Conservation (phyloP, 2,113 vertebrate genomes). For the Fregetta grallaria region DNA sequence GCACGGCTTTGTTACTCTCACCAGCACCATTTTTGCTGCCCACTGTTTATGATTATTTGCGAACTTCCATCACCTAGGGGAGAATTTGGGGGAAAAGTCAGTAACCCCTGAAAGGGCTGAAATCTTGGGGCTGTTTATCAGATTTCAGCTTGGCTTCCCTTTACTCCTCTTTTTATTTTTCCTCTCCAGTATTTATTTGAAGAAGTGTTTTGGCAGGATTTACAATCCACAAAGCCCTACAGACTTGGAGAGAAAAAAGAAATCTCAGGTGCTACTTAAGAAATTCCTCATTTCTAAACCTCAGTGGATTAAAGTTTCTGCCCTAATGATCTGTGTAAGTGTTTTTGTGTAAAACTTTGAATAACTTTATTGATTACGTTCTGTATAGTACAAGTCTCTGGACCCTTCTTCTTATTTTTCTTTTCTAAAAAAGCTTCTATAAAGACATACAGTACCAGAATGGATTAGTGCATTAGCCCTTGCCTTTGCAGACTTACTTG, state of each 20-base stretch:
- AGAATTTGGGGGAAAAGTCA: not conserved
- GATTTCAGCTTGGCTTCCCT: not conserved
- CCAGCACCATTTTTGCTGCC: not conserved
- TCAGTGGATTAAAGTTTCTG: constrained; percentile 53
- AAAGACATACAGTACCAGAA: constrained; percentile 35
- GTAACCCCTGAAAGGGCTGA: not conserved
- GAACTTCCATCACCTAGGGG: not conserved
- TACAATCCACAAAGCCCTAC: constrained; percentile 7
- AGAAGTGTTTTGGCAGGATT: not conserved
- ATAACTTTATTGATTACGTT: constrained; percentile 57
- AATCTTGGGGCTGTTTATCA: not conserved
- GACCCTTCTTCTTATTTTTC: not conserved
- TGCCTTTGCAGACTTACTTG: constrained; percentile 39
- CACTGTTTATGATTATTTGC: not conserved
- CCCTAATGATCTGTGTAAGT: constrained; percentile 30
- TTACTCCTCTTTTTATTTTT: not conserved
- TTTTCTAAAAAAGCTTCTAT: not conserved
- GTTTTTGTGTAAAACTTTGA: constrained; percentile 55
- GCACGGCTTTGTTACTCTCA: not conserved
- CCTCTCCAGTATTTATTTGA: not conserved
- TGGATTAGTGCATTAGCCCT: constrained; percentile 57
- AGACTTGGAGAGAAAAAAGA: not conserved
- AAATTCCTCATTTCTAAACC: constrained; percentile 63
- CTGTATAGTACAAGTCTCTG: not conserved
- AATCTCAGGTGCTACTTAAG: constrained; percentile 56